phyloP scores from a whole-genome alignment of 1,140 invertebrate genomes.

The Magallana gigas region DNA sequence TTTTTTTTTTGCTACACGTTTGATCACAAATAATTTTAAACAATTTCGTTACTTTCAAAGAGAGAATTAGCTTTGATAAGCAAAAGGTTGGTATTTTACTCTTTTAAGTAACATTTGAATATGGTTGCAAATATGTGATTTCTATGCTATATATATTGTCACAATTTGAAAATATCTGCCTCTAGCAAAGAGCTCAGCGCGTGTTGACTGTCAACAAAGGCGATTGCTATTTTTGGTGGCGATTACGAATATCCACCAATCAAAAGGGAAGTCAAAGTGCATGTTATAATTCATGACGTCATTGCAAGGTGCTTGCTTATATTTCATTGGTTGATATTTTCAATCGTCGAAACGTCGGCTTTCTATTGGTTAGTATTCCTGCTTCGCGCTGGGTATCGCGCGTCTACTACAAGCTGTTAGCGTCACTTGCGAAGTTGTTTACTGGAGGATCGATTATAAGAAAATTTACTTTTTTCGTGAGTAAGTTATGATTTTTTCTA shows the following conservation, averaged over 20 bases:
- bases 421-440: slow-evolving; percentile 45
- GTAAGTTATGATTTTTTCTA: background rate
- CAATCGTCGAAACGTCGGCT: background rate
- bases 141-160: no score
- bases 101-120: no score
- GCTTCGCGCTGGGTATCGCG: slow-evolving; percentile 34
- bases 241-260: slow-evolving; percentile 22
- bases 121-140: no score
- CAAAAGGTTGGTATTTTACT: no score
- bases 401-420: slow-evolving; percentile 43
- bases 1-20: no score
- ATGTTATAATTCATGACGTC: slow-evolving; percentile 35
- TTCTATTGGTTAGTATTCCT: slow-evolving; percentile 23
- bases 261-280: slow-evolving; percentile 45
- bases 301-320: no score
- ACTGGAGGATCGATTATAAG: slow-evolving; percentile 35
- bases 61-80: no score
- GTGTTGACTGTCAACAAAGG: slow-evolving; percentile 39
- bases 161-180: no score
- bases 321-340: slow-evolving; percentile 42
- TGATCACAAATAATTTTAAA: no score
- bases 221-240: slow-evolving; percentile 49
- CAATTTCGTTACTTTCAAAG: no score
- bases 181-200: background rate
- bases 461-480: background rate